Evolutionary conservation across 2,888 invertebrate genomes (phyloP), one percentile per base, ranked within the genome.

Genomic region (Trichacis sp.): DNA sequence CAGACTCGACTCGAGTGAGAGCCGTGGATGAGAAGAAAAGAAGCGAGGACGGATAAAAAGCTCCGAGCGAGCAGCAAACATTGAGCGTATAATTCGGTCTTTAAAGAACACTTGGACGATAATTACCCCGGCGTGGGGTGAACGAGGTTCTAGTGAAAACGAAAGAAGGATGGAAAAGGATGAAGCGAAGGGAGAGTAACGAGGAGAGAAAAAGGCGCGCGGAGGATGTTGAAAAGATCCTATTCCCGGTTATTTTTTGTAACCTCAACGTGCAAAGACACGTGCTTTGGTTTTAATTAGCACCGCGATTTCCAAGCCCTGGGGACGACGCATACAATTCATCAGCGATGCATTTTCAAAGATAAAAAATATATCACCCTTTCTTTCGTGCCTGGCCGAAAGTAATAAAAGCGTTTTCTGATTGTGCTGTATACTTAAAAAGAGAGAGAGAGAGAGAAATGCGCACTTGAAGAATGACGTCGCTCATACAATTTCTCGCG

Each of bases 61-160:
- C 74, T 76, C 71, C 65, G 77, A 76, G 77, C 75, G 73, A 63
- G 76, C 75, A 40, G 69, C 55, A 81, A 83, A 83, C 81, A 83
- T 83, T 78, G 80, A 81, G 81, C 81, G 81, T 80, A 79, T 83
- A 84, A 84, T 84, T 84, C 77, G 80, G 82, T 82, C 82, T 83
- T 83, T 82, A 82, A 81, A 83, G 81, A 82, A 83, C 81, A 72
- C 73, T 76, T 73, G 72, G 70, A 66, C 72, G 67, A 73, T 76
- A 75, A 76, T 70, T 70, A 75, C 65, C 57, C 48, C 24, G 54
- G 43, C 50, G 64, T 65, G 52, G 55, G 49, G 58, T 66, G 62
- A 61, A 55, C 66, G 61, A 58, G 59, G 50, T 59, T 52, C 58
- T 4, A 58, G 53, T 17, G 33, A 48, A 45, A 43, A 8, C 8